Conservation (phyloP, 2,888 invertebrate genomes). For the Idaea dimidiata region DNA sequence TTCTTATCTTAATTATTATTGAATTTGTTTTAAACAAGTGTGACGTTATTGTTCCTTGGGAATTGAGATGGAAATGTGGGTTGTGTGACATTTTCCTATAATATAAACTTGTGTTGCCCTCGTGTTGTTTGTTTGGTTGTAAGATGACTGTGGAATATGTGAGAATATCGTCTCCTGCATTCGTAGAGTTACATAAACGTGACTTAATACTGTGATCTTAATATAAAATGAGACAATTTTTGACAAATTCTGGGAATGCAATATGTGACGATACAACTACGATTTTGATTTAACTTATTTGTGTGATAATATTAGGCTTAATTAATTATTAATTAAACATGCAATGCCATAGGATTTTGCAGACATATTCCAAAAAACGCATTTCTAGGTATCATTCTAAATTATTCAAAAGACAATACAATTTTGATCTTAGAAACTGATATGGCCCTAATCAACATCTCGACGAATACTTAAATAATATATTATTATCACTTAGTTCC, state of each 20-base stretch:
- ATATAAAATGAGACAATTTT: conserved; percentile 76
- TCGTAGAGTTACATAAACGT: conserved; percentile 72
- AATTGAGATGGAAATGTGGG: conserved; percentile 51
- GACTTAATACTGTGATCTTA: conserved; percentile 81
- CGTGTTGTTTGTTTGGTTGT: conserved; percentile 63
- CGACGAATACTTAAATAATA: conserved; percentile 36
- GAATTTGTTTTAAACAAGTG: conserved; percentile 31
- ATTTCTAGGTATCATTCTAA: conserved; percentile 61
- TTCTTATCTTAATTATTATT: conserved; percentile 34
- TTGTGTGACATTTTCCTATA: conserved; percentile 58
- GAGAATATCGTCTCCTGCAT: conserved; percentile 66
- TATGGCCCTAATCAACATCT: conserved; percentile 39
- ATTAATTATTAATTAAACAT: conserved; percentile 50
- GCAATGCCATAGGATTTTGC: conserved; percentile 71
- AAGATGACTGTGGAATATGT: conserved; percentile 79
- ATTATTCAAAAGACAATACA: conserved; percentile 33
- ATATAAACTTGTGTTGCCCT: conserved; percentile 44
- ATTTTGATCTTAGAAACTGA: conserved; percentile 31
- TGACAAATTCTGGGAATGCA: conserved; percentile 72
- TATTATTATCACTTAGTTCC: conserved; percentile 69
- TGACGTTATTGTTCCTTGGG: conserved; percentile 32
- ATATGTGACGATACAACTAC: conserved; percentile 61
- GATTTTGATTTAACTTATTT: conserved; percentile 71
- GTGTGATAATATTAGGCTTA: conserved; percentile 76
- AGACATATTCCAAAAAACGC: conserved; percentile 69